A percentile compares a stretch with the other conserved stretches of the same genome.
Conservation (phyloP, 2,888 invertebrate species). For the Aleiodes testaceus region DNA sequence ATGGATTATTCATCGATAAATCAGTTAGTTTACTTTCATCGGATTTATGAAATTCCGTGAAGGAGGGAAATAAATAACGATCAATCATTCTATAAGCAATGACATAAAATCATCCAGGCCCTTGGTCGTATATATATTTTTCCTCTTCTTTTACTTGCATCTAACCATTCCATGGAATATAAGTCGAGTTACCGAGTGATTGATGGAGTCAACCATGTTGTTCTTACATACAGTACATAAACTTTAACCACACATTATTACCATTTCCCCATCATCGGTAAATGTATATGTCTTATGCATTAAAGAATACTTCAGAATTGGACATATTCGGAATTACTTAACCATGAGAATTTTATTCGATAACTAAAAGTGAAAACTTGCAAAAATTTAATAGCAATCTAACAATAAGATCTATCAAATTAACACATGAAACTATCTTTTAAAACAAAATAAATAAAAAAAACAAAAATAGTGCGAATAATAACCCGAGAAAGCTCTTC, state of each 20-base stretch:
- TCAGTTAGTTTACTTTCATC: constrained; percentile 40
- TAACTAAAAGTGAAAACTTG: no score
- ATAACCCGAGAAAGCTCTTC: no score
- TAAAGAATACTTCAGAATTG: no score
- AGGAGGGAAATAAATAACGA: constrained; percentile 44
- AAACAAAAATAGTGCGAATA: no score
- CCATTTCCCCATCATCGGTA: constrained; percentile 14
- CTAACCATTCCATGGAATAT: constrained; percentile 14
- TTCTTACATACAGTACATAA: constrained; percentile 16
- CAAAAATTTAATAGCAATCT: no score
- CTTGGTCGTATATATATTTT: constrained; percentile 2
- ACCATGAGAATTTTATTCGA: no score
- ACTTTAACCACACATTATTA: constrained; percentile 18
- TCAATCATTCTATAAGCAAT: constrained; percentile 50
- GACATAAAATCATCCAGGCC: constrained; percentile 40
- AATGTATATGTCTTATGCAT: no score
- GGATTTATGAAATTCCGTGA: constrained; percentile 15
- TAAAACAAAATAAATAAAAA: no score
- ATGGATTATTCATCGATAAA: constrained; percentile 50
- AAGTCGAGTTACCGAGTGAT: constrained; percentile 52
- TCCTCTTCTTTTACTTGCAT: constrained; percentile 15
- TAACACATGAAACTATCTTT: no score
- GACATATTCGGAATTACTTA: no score
- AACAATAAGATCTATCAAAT: no score
- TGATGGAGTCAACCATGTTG: constrained; percentile 49